Evolutionary conservation across 92 coral and sea anemone genomes (phyloP), one percentile per base, ranked within the genome.

Genomic region (Porites cylindrica): DNA sequence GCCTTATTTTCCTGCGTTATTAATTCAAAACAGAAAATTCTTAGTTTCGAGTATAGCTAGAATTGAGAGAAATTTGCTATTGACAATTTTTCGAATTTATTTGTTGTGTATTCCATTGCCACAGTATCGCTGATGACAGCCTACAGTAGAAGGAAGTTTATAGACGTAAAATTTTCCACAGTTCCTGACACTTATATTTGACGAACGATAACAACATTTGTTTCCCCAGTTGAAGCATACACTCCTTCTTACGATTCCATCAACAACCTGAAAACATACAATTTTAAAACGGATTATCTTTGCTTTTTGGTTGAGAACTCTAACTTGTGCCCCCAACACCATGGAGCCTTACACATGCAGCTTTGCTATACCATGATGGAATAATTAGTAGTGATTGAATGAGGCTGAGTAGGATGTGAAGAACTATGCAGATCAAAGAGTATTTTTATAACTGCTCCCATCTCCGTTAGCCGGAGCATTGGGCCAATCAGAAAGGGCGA

Each of bases 81-180:
- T 32, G 10, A 77, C 47, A 54, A 54, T 54, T 54, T 13, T 54
- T 10, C 14, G 14, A 54, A 47, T 0, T 11, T 12, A 21, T 1
- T 3, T 2, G 0, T 72, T 10, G 1, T 58, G 29, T 58, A 59
- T 32, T 66, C 90, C 88, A 66, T 75, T 90, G 3, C 93, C 90
- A 23, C 93, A 90, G 53, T 90, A 90, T 59, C 93, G 93, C 3
- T 66, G 70, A 3, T 56, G 60, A 64, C 93, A 90, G n/a, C 65
- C 82, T 0, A 72, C 47, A 18, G 86, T 90, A 66, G 59, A 66
- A 58, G 77, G 63, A 50, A 90, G 93, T 21, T 51, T 65, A 77
- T 90, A 90, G 10, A 90, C 93, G 64, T 79, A 83, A 83, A 71
- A 90, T 43, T 26, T 58, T 6, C 93, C 93, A 68, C 93, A 90